Conservation (phyloP, 2,797 vertebrate genomes). For the Chelidonichthys spinosus region DNA sequence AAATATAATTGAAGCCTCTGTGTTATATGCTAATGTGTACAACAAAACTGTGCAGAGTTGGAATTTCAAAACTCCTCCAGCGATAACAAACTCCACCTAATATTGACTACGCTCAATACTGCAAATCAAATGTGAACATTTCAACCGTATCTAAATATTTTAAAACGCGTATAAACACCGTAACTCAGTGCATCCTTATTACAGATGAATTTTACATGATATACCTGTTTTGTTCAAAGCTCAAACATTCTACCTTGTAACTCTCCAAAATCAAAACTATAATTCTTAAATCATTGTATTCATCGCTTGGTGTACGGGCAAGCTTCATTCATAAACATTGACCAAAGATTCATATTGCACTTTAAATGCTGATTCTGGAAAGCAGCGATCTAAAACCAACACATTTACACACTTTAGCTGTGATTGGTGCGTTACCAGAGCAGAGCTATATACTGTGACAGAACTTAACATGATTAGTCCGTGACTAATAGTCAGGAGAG, state of each 20-base stretch:
- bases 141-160: not conserved
- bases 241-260: not conserved
- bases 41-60: not conserved
- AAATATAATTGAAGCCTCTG: conserved; percentile 5
- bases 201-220: not conserved
- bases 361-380: not conserved
- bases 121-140: not conserved
- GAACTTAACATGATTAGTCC: conserved; percentile 3
- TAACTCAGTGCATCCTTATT: not conserved
- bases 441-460: not conserved
- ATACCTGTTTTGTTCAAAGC: not conserved
- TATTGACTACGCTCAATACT: not conserved
- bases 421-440: not conserved
- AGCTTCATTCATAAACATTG: not conserved
- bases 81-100: not conserved
- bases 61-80: not conserved
- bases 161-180: not conserved
- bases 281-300: too few species aligned
- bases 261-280: too few species aligned
- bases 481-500: not conserved
- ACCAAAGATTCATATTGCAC: not conserved
- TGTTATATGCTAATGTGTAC: not conserved
- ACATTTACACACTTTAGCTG: not conserved
- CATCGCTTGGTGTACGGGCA: not conserved
- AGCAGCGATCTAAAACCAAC: not conserved